A percentile compares a stretch with the other conserved stretches of the same genome.
These are phyloP conservation scores for Diorhabda sublineata DNA, from an alignment of 1,140 invertebrate genomes.

Conservation along the genomic window DNA sequence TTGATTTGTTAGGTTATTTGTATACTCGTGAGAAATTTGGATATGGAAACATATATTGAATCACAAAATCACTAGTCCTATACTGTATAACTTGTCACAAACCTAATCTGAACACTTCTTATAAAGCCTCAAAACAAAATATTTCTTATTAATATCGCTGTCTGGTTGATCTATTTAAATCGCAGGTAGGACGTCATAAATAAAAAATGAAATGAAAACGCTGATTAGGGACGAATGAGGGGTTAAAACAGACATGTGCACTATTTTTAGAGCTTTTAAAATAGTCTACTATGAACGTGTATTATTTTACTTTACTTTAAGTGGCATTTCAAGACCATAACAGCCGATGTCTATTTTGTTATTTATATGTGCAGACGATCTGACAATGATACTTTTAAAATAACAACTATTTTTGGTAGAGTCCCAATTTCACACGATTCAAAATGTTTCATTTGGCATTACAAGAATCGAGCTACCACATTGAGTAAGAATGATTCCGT, in stretches of 20 bases:
- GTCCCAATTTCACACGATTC: background rate
- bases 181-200: background rate
- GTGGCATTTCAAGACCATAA: background rate
- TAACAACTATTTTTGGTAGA: background rate
- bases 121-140: background rate
- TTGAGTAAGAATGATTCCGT: too few species aligned
- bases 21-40: too few species aligned
- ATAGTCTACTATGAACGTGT: background rate
- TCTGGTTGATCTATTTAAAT: constrained; percentile 1
- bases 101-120: background rate
- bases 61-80: too few species aligned
- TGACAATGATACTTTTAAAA: background rate
- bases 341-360: background rate
- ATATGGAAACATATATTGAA: too few species aligned
- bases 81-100: too few species aligned
- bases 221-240: background rate
- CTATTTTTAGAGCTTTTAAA: background rate
- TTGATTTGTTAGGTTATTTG: too few species aligned
- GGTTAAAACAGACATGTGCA: background rate
- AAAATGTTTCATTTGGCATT: background rate
- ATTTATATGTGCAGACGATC: background rate
- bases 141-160: background rate
- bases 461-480: too few species aligned
- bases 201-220: constrained; percentile 1
- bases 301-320: constrained; percentile 1